Percentiles rank a stretch among this genome's conserved stretches.
Conservation (phyloP, 2,888 invertebrate genomes). For the Ferrisia virgata region DNA sequence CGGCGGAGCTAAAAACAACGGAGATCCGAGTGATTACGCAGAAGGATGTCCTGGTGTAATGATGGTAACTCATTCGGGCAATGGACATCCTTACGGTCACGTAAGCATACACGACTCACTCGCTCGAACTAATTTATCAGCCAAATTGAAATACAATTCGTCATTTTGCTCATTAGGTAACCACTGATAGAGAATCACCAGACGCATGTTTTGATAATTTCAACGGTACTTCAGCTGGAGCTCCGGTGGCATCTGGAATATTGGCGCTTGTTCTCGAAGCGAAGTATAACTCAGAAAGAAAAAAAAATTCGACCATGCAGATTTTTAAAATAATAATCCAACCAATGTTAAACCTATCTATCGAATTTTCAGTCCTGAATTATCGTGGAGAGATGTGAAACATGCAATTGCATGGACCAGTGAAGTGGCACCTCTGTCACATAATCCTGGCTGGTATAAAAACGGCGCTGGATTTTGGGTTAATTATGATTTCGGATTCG, state of each 20-base stretch:
- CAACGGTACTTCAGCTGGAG: constrained; percentile 91
- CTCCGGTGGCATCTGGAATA: constrained; percentile 87
- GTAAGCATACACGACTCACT: too few relatives aligned
- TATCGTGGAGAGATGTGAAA: constrained; percentile 89
- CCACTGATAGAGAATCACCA: constrained; percentile 70
- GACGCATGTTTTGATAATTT: constrained; percentile 79
- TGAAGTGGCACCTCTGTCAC: constrained; percentile 65
- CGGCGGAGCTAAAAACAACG: constrained; percentile 78
- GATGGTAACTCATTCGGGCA: constrained; percentile 86
- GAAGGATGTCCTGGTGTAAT: constrained; percentile 85
- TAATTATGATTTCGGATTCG: constrained; percentile 82
- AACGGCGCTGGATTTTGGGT: constrained; percentile 80
- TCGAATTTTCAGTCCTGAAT: constrained; percentile 60
- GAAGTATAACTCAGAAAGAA: constrained; percentile 73
- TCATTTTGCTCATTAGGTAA: constrained; percentile 64
- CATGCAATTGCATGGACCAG: constrained; percentile 85
- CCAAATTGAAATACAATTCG: too few relatives aligned
- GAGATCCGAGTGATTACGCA: constrained; percentile 84
- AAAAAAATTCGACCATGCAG: not conserved
- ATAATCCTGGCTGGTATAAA: constrained; percentile 70
- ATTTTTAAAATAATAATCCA: not conserved
- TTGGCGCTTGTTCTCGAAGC: constrained; percentile 81
- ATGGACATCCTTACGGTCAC: constrained; percentile 60
- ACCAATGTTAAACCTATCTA: too few relatives aligned
- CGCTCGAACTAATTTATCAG: too few relatives aligned